Evolutionary conservation across 2,113 vertebrate genomes (phyloP).

Genomic region (Oxyura jamaicensis): DNA sequence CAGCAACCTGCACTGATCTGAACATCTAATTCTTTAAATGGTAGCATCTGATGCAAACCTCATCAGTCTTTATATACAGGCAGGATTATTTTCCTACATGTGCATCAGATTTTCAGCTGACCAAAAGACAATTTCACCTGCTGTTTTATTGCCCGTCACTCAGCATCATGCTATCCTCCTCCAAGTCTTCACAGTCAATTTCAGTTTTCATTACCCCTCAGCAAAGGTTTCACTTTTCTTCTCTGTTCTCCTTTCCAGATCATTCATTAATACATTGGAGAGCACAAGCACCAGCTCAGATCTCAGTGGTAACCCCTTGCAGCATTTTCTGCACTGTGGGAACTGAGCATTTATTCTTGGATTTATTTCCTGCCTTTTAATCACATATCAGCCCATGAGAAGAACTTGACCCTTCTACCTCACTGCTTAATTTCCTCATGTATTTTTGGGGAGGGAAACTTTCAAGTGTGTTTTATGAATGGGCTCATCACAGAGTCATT

Average conservation of each 20-base stretch:
- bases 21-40: neutral
- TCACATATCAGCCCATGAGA: neutral
- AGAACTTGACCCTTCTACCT: neutral
- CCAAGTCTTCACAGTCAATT: neutral
- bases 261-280: neutral
- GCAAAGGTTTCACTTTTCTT: neutral
- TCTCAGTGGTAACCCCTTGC: neutral
- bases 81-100: neutral
- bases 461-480: neutral
- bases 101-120: neutral
- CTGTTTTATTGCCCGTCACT: neutral
- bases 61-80: neutral
- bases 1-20: neutral
- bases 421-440: rapidly evolving
- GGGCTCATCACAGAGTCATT: neutral
- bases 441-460: neutral
- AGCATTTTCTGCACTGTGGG: neutral
- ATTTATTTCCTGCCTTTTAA: constrained; percentile 13
- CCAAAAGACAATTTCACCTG: neutral
- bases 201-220: neutral
- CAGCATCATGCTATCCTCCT: neutral
- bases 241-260: neutral
- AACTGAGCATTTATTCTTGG: neutral
- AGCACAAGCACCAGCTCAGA: neutral
- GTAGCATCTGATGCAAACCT: neutral